Conservation (phyloP, 92 coral and sea anemone genomes). For the Diadumene lineata region DNA sequence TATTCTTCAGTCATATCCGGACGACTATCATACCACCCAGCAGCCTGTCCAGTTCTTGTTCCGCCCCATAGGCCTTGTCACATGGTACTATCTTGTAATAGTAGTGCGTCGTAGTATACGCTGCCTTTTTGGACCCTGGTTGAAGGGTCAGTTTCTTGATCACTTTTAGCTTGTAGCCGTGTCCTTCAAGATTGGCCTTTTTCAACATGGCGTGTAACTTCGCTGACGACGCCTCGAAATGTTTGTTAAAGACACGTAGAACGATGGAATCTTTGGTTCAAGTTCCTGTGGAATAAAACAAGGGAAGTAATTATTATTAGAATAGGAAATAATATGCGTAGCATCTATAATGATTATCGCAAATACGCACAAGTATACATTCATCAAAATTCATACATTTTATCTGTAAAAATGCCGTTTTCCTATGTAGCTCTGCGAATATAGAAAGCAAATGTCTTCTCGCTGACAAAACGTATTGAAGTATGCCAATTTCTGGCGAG, state of each 20-base stretch:
- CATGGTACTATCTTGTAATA: constrained; percentile 30
- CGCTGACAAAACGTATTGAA: too few relatives aligned
- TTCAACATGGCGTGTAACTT: constrained; percentile 20
- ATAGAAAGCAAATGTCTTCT: too few relatives aligned
- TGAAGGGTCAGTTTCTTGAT: background rate
- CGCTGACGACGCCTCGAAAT: constrained; percentile 5
- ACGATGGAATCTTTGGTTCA: constrained; percentile 1
- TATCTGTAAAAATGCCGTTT: too few relatives aligned
- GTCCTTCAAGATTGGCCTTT: constrained; percentile 32
- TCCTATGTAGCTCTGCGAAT: too few relatives aligned
- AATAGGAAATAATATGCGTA: too few relatives aligned
- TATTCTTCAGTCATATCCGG: too few relatives aligned
- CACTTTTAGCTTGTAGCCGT: constrained; percentile 31
- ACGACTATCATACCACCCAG: background rate
- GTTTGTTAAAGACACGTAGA: constrained; percentile 37
- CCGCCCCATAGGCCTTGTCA: constrained; percentile 6
- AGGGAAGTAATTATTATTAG: too few relatives aligned
- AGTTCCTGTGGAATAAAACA: background rate
- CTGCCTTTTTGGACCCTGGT: constrained; percentile 10
- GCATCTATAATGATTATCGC: too few relatives aligned
- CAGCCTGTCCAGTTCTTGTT: constrained; percentile 17
- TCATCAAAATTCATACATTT: too few relatives aligned
- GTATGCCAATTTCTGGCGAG: too few relatives aligned
- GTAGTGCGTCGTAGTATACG: background rate
- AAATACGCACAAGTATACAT: too few relatives aligned